Percentiles rank a stretch among this genome's conserved stretches.
These are phyloP conservation scores for Homalodisca vitripennis DNA, from an alignment of 1,140 invertebrate genomes.

Conservation along the genomic window DNA sequence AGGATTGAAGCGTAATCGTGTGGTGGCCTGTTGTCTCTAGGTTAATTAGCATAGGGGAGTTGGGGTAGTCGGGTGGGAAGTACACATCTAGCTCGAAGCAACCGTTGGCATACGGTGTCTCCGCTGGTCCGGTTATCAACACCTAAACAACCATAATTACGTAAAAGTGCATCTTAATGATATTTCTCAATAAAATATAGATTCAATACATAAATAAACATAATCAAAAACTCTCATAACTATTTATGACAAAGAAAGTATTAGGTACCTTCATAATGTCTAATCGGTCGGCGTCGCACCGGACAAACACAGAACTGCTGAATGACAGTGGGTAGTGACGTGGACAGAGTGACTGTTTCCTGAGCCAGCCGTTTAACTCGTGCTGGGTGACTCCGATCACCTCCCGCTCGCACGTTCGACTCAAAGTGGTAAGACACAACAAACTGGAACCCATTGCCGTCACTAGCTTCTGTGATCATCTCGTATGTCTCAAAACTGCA, in stretches of 20 bases:
- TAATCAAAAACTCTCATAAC: too few relatives aligned
- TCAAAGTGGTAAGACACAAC: conserved; percentile 91
- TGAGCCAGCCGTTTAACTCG: conserved; percentile 91
- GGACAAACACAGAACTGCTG: conserved; percentile 93
- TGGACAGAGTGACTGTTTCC: conserved; percentile 94
- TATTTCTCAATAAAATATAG: too few relatives aligned
- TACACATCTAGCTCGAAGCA: conserved; percentile 92
- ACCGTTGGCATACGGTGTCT: conserved; percentile 87
- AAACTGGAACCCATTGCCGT: conserved; percentile 75
- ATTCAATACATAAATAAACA: too few relatives aligned
- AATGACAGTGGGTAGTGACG: conserved; percentile 89
- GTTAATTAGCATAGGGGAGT: conserved; percentile 71
- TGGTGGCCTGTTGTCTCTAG: conserved; percentile 93
- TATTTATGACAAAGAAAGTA: too few relatives aligned
- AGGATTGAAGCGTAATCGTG: conserved; percentile 93
- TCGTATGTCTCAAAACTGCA: conserved; percentile 92
- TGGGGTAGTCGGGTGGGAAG: conserved; percentile 85
- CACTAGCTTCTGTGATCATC: conserved; percentile 78
- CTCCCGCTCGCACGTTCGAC: conserved; percentile 80
- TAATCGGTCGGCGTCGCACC: conserved; percentile 90
- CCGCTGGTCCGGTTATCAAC: conserved; percentile 86
- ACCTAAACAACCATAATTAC: conserved; percentile 65
- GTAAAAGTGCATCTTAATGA: too few relatives aligned
- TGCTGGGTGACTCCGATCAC: conserved; percentile 78
- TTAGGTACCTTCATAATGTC: conserved; percentile 92